Base-by-base conservation (phyloP, 1,140 invertebrate species). In the Fopius arisanus region DNA sequence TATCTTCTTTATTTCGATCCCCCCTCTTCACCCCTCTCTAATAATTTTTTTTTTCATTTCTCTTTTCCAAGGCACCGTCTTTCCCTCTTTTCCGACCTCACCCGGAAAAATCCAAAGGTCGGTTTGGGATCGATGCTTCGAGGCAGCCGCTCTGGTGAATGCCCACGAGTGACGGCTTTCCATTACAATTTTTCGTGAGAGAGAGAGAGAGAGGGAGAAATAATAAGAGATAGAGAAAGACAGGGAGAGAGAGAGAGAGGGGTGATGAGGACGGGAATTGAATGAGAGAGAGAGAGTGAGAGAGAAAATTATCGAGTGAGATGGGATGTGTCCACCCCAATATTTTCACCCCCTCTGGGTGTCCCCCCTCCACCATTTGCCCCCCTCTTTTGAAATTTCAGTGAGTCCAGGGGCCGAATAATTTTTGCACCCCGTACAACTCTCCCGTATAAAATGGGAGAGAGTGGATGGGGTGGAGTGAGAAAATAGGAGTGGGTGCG, bases 341-440 rank as follows among this genome's bases (percentile, higher is more conserved):
- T 67, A 9, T 26, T 67, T 40, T 31, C 28, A 29, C 31, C 31
- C 31, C 9, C 19, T 43, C n/a, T 65, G n/a, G n/a, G n/a, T n/a
- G n/a, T n/a, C 59, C 23, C 16, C 62, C 31, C 59, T 21, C 28
- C 59, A 71, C 63, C 37, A 72, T 75, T 73, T 37, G 71, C 51
- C 23, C 71, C 33, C 40, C 62, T 26, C n/a, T 51, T 70, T 73
- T 62, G 26, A 26, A 68, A 71, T 76, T 76, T 74, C 73, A 70
- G 69, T 73, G 73, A 70, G 72, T 62, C 74, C 72, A 75, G 73
- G 70, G 74, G 74, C 70, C 72, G 75, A 79, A 81, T 81, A 82
- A 82, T 84, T 84, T 84, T 83, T 83, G 79, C 78, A 75, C 76
- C 62, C 78, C 75, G 74, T 79, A 78, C 76, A 65, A 31, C 26